Conservation (phyloP, 2,888 invertebrate genomes). For the Stenodema calcarata region DNA sequence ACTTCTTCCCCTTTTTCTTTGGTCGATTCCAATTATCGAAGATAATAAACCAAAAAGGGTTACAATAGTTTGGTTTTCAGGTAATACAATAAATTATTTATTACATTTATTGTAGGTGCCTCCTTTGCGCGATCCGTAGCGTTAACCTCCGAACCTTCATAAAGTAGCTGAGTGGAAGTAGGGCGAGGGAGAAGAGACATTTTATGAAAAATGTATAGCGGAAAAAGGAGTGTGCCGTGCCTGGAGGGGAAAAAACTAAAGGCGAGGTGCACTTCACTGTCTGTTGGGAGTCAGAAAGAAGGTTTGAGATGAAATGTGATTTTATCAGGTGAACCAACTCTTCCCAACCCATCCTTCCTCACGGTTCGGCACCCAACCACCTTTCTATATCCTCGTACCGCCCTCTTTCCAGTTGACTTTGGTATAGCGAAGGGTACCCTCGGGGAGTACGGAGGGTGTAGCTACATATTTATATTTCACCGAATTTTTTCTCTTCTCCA, state of each 20-base stretch:
- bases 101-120: no score
- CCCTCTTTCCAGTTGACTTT: background rate
- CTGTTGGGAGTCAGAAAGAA: background rate
- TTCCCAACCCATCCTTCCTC: background rate
- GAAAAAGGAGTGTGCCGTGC: background rate
- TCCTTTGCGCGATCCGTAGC: no score
- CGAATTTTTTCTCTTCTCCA: background rate
- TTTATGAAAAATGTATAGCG: conserved; percentile 20
- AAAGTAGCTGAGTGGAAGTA: background rate
- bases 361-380: background rate
- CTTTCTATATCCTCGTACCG: background rate
- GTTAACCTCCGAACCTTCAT: background rate
- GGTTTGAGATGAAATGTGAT: conserved; percentile 33
- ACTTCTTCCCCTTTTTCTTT: no score
- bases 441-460: background rate
- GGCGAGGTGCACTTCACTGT: background rate
- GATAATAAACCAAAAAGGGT: no score
- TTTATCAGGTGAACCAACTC: conserved; percentile 34
- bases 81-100: no score
- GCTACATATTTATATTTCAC: conserved; percentile 37
- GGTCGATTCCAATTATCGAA: no score
- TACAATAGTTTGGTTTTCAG: no score
- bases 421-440: background rate
- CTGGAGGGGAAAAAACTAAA: background rate
- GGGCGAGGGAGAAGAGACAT: background rate